Percentiles rank a stretch among this genome's conserved stretches.
Conservation (phyloP, 1,140 invertebrate species). For the Scaptomyza montana region DNA sequence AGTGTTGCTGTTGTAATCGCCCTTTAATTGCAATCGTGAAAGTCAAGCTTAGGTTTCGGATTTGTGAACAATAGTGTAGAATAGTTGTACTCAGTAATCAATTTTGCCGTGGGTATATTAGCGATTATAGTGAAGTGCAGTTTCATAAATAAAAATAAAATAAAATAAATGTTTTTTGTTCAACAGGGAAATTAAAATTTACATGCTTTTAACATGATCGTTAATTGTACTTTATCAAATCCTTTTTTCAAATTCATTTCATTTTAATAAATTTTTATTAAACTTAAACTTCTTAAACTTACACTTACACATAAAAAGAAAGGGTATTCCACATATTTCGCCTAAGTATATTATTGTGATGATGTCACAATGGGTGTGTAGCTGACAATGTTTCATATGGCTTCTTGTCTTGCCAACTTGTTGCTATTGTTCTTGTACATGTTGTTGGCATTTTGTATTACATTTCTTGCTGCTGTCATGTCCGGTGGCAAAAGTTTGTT, state of each 20-base stretch:
- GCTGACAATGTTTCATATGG: constrained; percentile 42
- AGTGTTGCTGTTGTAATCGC: neutral
- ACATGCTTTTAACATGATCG: no score
- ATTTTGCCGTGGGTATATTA: neutral
- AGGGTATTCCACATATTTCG: constrained; percentile 10
- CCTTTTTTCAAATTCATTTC: neutral
- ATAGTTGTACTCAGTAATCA: neutral
- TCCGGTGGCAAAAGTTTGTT: constrained; percentile 54
- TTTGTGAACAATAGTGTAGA: constrained; percentile 17
- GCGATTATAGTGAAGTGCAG: no score
- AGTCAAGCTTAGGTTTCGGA: constrained; percentile 29
- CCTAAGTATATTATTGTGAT: constrained; percentile 35
- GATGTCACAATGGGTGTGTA: constrained; percentile 47
- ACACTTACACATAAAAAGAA: no score
- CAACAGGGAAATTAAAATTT: no score
- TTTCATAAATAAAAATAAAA: no score
- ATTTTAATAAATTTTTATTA: neutral
- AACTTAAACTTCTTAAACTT: neutral
- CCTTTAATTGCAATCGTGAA: constrained; percentile 63
- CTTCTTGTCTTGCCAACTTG: constrained; percentile 48
- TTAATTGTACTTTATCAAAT: no score
- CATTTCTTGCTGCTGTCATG: constrained; percentile 37
- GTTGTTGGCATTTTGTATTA: constrained; percentile 28
- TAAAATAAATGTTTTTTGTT: no score
- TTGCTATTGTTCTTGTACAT: constrained; percentile 42